Evolutionary conservation across 2,888 invertebrate genomes (phyloP), one percentile per base, ranked within the genome.

Genomic region (Epirrhoe tristata): DNA sequence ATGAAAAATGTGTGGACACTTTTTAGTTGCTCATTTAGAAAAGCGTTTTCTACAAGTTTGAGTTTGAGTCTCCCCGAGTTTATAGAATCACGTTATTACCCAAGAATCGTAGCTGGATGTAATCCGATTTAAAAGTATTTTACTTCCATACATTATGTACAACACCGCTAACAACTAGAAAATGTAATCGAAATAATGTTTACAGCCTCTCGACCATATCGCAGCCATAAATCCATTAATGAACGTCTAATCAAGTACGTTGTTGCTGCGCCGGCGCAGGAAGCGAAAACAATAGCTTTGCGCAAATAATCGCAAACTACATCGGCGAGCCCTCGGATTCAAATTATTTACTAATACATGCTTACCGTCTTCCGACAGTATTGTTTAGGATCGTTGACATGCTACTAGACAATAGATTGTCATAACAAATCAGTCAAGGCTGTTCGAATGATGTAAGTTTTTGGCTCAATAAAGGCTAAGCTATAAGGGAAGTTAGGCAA

Each of bases 271-370:
- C 56, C 39, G 48, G 53, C 50, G 51, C 58, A 67, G 57, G 62
- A 65, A 63, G 63, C 65, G 62, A 70, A 75, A 81, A 85, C 86
- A 83, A 83, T 82, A 65, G 77, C 67, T 69, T 81, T 79, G 76
- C 70, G 77, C 76, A 83, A 83, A 74, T 79, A 80, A 79, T 67
- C 67, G 56, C 56, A n/a, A 54, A 59, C 36, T 59, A 52, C 51
- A 67, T 63, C 48, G 54, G 51, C 17, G 56, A 59, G 14, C 52
- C 53, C n/a, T 36, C 48, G 36, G n/a, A 52, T 52, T 31, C 12
- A 52, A 52, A n/a, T 52, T 12, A 12, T 52, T 10, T 52, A 31
- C 24, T 52, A 52, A 52, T 6, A n/a, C 52, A 48, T 48, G 48
- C 12, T 43, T 43, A 43, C 12, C 10, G 12, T 43, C 39, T 43